phyloP scores from a whole-genome alignment of 1,140 invertebrate species.

The Elymnias hypermnestra region DNA sequence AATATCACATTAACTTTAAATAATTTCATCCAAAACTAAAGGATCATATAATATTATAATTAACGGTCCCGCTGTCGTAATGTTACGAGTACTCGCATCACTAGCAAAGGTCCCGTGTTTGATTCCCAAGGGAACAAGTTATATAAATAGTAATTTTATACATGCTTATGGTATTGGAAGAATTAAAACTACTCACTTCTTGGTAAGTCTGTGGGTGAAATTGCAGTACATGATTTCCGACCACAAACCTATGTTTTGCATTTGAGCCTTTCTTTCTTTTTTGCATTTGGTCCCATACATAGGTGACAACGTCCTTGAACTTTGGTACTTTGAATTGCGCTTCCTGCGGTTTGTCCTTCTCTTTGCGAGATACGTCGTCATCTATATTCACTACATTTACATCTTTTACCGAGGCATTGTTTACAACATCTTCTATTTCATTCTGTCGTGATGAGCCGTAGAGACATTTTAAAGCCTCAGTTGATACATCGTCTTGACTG shows the following conservation, averaged over 20 bases:
- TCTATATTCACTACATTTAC: slow-evolving; percentile 42
- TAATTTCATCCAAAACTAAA: no score
- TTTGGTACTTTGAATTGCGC: slow-evolving; percentile 68
- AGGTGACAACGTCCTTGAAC: slow-evolving; percentile 80
- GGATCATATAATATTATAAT: no score
- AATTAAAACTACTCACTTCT: slow-evolving; percentile 79
- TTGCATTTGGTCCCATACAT: slow-evolving; percentile 80
- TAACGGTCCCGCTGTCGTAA: no score
- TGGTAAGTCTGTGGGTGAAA: slow-evolving; percentile 81
- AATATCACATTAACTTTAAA: no score
- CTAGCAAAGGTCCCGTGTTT: no score
- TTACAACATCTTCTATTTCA: slow-evolving; percentile 72
- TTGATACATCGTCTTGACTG: slow-evolving; percentile 86
- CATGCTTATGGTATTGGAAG: no score
- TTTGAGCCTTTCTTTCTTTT: slow-evolving; percentile 76
- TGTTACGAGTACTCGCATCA: no score
- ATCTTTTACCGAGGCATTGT: slow-evolving; percentile 62
- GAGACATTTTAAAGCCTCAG: slow-evolving; percentile 83
- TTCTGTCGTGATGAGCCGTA: slow-evolving; percentile 78
- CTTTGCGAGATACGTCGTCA: slow-evolving; percentile 40
- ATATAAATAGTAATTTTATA: no score
- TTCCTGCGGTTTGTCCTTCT: slow-evolving; percentile 34
- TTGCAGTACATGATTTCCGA: slow-evolving; percentile 81
- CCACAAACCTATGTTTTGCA: slow-evolving; percentile 76
- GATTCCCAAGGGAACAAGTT: no score